Base-by-base conservation (phyloP, 2,888 invertebrate species). In the Creontiades dilutus region DNA sequence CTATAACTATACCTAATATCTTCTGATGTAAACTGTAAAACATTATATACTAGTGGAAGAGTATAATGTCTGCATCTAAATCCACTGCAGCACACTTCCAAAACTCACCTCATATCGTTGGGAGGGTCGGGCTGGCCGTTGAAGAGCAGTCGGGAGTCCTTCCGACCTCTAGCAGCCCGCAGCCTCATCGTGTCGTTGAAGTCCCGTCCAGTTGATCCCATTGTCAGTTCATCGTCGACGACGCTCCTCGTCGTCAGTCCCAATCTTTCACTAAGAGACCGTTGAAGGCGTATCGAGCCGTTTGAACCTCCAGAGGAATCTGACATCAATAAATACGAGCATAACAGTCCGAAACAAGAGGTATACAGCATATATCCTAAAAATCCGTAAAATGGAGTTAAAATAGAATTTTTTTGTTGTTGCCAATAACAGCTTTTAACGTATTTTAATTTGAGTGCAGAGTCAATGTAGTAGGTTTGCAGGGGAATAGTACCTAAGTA, bases 111-210 rank as follows among this genome's bases (percentile, higher is more conserved):
- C 4, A 11, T 37, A 13, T 85, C 57, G 57, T n/a, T 28, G 27
- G 85, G 37, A 37, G 61, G 46, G 14, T 86, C 86, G 11, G 16
- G 75, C 11, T 86, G 46, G 75, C n/a, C 27, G 88, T 27, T 80
- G 88, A 88, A 88, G 23, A 78, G 46, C 28, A 85, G n/a, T 47
- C 90, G 87, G 61, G 81, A 12, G 89, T 86, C 61, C 46, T 90
- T 76, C 84, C 87, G 48, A 19, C 80, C 81, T 13, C 27, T 13
- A 28, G 88, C 52, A 13, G 95, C 94, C 92, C 97, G 95, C 92
- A 97, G 94, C 37, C 97, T 96, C 96, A 97, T 97, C 46, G 97
- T 97, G 93, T 98, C 97, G 93, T 96, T 94, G 93, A 96, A 97
- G 28, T 78, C 46, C 7, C 47, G 19, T 14, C 28, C 28, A 46